Percentiles rank a stretch among this genome's conserved stretches.
Evolutionary conservation across 2,113 vertebrate species (phyloP).

Genomic region (Hyperoodon ampullatus): DNA sequence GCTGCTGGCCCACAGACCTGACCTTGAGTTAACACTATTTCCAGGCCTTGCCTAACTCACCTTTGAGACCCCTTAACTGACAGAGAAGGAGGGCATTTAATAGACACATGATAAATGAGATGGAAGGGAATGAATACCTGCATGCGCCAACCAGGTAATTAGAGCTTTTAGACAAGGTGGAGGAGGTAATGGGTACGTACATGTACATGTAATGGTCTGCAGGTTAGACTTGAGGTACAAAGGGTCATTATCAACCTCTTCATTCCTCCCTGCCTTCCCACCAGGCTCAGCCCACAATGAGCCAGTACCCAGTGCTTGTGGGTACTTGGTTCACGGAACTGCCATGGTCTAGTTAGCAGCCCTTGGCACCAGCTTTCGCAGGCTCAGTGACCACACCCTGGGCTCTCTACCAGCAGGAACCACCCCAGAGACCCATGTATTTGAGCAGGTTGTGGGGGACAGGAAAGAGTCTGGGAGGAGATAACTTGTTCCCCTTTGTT

Average conservation of each 20-base stretch:
- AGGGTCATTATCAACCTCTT: background rate
- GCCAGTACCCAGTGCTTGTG: background rate
- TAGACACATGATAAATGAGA: no score
- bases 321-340: background rate
- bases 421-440: fast-evolving
- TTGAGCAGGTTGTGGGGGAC: no score
- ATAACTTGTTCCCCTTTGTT: background rate
- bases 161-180: background rate
- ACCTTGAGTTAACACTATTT: background rate
- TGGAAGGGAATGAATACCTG: background rate
- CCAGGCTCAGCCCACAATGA: background rate
- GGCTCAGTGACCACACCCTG: background rate
- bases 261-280: background rate
- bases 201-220: background rate
- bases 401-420: background rate
- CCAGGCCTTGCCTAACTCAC: background rate
- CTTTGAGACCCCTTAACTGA: background rate
- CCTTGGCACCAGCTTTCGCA: background rate
- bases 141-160: background rate
- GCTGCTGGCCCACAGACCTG: background rate
- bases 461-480: background rate
- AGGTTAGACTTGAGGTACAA: background rate
- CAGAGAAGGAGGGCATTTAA: background rate
- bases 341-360: background rate
- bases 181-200: no score